Evolutionary conservation across 2,888 invertebrate species (phyloP), one percentile per base, ranked within the genome.

Genomic region (Drosophila seclusa): DNA sequence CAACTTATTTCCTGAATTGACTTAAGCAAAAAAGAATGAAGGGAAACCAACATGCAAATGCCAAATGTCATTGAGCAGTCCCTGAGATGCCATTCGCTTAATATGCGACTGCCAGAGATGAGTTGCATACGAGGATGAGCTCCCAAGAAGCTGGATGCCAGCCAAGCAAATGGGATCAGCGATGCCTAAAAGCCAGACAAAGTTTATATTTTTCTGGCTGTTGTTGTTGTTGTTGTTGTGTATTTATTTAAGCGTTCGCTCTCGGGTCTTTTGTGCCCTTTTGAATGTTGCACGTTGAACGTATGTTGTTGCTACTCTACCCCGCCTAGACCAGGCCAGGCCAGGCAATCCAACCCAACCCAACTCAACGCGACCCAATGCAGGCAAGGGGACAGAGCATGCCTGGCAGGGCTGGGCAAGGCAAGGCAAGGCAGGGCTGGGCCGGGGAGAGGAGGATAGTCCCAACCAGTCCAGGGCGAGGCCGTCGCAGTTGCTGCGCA

Each of bases 201-300:
- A 34, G 34, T 24, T 55, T n/a, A 31, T 27, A n/a, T 13, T 8
- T n/a, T 13, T 16, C n/a, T 49, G 73, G 50, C 32, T 57, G 59
- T 18, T 38, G 58, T 52, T 70, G 64, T 50, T 57, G 65, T 50
- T 57, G 65, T 69, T 80, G 73, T 62, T 89, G 52, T 89, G 68
- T 84, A 83, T 85, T 85, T 89, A 77, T 75, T 89, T 89, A 90
- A 90, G 84, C 66, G 81, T 66, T 90, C 66, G 45, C 66, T 72
- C 49, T 57, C 63, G 67, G 57, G 50, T 73, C 74, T 73, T 83
- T 73, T 80, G 72, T 83, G 89, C 84, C 90, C 89, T 86, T 83
- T 90, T 77, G 67, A 84, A 77, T 90, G 84, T 83, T 90, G 84
- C 89, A 86, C 89, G 84, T 84, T 88, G 67, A 63, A 40, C 67